A percentile compares a stretch with the other conserved stretches of the same genome.
Conservation (phyloP, 2,113 vertebrate species). For the Tursiops truncatus region DNA sequence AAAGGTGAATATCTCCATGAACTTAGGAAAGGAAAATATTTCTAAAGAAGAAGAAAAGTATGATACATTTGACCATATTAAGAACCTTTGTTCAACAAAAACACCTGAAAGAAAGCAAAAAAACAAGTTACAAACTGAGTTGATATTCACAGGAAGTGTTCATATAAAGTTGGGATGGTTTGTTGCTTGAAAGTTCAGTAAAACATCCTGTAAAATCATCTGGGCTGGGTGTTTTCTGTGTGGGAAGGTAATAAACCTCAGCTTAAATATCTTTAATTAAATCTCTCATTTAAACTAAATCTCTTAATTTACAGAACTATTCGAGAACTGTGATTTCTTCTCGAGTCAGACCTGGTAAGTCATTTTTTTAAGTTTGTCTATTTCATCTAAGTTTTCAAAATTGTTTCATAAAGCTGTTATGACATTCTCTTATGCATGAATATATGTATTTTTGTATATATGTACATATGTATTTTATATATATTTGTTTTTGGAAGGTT, state of each 20-base stretch:
- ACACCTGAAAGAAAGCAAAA: neutral
- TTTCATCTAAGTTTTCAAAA: slow-evolving; percentile 15
- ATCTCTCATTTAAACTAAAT: neutral
- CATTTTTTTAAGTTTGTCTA: neutral
- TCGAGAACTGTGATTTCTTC: neutral
- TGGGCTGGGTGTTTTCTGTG: neutral
- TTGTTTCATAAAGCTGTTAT: neutral
- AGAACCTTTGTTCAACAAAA: neutral
- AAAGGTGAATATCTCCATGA: neutral
- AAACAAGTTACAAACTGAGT: neutral
- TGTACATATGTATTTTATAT: neutral
- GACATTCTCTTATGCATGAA: neutral
- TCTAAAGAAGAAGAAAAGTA: neutral
- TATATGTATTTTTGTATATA: neutral
- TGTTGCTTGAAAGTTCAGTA: neutral
- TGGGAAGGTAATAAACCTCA: neutral
- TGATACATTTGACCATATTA: neutral
- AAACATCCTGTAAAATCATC: neutral
- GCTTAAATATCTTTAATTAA: neutral
- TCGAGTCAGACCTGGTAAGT: neutral
- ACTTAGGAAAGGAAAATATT: neutral
- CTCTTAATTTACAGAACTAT: neutral
- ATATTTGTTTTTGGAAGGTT: neutral
- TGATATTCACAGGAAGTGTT: neutral
- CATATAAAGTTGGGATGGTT: neutral